Base-by-base conservation (phyloP, 2,113 vertebrate species). In the Geococcyx californianus region DNA sequence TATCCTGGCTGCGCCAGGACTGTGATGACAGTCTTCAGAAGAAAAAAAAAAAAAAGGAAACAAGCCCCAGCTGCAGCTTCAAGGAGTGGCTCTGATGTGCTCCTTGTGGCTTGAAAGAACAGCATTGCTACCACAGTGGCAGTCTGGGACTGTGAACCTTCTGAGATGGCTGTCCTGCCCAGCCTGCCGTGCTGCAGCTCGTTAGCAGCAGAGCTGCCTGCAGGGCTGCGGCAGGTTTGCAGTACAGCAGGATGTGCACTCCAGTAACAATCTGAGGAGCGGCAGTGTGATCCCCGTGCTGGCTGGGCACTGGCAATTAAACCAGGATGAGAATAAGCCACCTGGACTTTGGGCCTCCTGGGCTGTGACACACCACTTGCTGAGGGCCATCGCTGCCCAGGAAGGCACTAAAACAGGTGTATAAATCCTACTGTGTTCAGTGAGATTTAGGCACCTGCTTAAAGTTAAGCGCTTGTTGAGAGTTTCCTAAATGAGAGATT, bases 371-470 rank as follows among this genome's bases (percentile, higher is more conserved):
- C 54, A 51, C 51, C 23, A 3, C 89, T 93, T 89, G 56, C 85
- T 60, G 66, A 84, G 75, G 69, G 74, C 81, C 6, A 47, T 68
- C 67, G 29, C 63, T 93, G 72, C 81, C 58, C 74, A 67, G 36
- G 63, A 80, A 89, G 84, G 68, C 55, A 63, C 72, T 92, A 74
- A 90, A 95, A 58, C 87, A 77, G 90, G 93, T 95, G 79, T 83
- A 93, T 77, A 91, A 93, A 93, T 92, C 82, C 82, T 63, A n/a
- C 85, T 5, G 24, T 19, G 16, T 88, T 96, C 87, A 67, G 3
- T 77, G 90, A 92, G 85, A 92, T 84, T 96, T 94, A 81, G 76
- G 94, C 93, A 96, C 95, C 95, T 97, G 87, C 90, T 96, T 93
- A 89, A 93, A 95, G 60, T 87, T 93, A 93, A 95, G 76, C 31